A percentile compares a stretch with the other conserved stretches of the same genome.
Conservation (phyloP, 2,888 invertebrate species). For the Apamea anceps region DNA sequence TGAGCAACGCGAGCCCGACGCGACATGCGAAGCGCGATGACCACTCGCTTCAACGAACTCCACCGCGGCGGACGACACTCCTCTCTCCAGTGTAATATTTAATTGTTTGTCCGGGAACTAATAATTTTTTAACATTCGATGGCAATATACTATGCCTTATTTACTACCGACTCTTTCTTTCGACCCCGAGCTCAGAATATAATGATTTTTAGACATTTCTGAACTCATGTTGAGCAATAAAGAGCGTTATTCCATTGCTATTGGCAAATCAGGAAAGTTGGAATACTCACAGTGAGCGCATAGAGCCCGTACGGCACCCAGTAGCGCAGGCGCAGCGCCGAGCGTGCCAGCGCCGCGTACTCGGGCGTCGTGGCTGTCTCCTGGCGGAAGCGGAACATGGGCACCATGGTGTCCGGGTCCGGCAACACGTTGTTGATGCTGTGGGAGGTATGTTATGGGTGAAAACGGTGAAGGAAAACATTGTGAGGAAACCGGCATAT, state of each 20-base stretch:
- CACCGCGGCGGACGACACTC: too few species aligned
- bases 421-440: constrained; percentile 82
- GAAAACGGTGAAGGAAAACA: neutral
- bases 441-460: constrained; percentile 15
- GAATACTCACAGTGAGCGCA: constrained; percentile 83
- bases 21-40: too few species aligned
- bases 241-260: neutral
- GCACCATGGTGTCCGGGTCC: constrained; percentile 90
- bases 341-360: constrained; percentile 89
- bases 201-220: neutral
- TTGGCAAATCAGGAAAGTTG: neutral
- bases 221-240: neutral
- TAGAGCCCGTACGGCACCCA: constrained; percentile 90
- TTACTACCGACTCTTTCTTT: too few species aligned
- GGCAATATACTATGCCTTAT: too few species aligned
- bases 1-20: too few species aligned
- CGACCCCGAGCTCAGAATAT: too few species aligned
- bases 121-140: too few species aligned
- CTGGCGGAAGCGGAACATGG: constrained; percentile 95
- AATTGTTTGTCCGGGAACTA: too few species aligned
- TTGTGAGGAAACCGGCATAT: neutral
- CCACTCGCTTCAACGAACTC: too few species aligned
- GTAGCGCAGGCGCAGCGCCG: constrained; percentile 88
- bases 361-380: constrained; percentile 90
- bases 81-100: too few species aligned